A percentile compares a stretch with the other conserved stretches of the same genome.
phyloP scores from a whole-genome alignment of 2,797 vertebrate species.

The Hylomyscus alleni region DNA sequence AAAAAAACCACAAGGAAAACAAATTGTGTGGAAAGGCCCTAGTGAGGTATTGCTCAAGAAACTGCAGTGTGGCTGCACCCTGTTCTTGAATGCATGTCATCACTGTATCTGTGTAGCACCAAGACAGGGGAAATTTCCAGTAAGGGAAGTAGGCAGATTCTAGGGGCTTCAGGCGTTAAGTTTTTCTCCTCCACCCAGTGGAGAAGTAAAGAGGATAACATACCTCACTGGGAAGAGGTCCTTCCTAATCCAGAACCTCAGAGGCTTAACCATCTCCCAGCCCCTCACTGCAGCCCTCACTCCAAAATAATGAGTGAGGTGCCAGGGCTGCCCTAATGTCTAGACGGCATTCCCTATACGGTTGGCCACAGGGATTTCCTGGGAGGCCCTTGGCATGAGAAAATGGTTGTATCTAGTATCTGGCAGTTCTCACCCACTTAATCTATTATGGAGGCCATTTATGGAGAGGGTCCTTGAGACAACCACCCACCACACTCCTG shows the following conservation, averaged over 20 bases:
- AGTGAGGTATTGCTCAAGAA: not conserved
- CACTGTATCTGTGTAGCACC: not conserved
- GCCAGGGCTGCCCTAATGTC: not conserved
- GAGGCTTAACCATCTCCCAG: not conserved
- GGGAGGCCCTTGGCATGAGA: not conserved
- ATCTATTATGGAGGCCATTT: not conserved
- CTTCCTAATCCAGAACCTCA: not conserved
- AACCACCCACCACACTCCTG: not conserved
- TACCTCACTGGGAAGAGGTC: not conserved
- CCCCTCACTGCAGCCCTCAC: not conserved
- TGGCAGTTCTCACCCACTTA: not conserved
- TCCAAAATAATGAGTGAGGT: not conserved
- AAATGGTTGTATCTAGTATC: not conserved
- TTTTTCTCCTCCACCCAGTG: conserved; percentile 13
- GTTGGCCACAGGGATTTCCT: not conserved
- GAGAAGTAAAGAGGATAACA: conserved; percentile 38
- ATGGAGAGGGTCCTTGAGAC: not conserved
- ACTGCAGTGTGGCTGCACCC: not conserved
- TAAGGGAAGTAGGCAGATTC: not conserved
- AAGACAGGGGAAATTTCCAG: conserved; percentile 26
- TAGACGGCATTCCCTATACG: not conserved
- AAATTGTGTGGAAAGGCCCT: not conserved
- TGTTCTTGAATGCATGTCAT: not conserved
- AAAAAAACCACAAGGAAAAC: not conserved
- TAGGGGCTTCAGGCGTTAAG: not conserved